Evolutionary conservation across 2,797 vertebrate genomes (phyloP), one percentile per base, ranked within the genome.

Genomic region (Myotis daubentonii): DNA sequence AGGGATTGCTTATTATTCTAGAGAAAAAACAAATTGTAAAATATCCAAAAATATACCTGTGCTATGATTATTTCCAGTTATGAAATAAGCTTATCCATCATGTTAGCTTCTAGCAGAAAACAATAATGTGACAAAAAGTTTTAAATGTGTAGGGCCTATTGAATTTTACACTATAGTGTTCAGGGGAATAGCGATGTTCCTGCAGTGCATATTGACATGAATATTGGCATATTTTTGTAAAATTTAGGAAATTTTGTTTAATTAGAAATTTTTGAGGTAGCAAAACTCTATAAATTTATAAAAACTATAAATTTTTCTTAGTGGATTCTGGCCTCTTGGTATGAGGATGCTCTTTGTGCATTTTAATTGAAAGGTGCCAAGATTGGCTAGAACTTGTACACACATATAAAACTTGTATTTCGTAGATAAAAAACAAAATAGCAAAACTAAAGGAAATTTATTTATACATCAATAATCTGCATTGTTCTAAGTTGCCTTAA

Each of bases 21-120:
- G 17, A 81, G 44, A 25, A 96, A 84, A 15, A 91, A 88, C 11
- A 79, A 62, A 60, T 30, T 51, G n/a, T 65, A 93, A 89, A 57
- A 85, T 87, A 81, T 76, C 5, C 2, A 72, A 53, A 70, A 25
- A 66, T 55, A 36, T 70, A 70, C 2, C 8, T 55, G 22, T 82
- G 20, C 47, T 20, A 6, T 0, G 1, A 83, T 78, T 89, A 65
- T 87, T 93, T 94, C 30, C 84, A 17, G 0, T 19, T 88, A 1
- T 41, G 81, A 87, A 82, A 82, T 22, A 33, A 53, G 17, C 10
- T 74, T 8, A 23, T 28, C n/a, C 0, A 71, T 13, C 8, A 65
- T 74, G 44, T 47, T 90, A 93, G 2, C 28, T 81, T 11, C 28
- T 33, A 75, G 36, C 23, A 95, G 13, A 88, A 55, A 92, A 93